Base-by-base conservation (phyloP, 2,888 invertebrate species). In the Drosophila tanythrix region DNA sequence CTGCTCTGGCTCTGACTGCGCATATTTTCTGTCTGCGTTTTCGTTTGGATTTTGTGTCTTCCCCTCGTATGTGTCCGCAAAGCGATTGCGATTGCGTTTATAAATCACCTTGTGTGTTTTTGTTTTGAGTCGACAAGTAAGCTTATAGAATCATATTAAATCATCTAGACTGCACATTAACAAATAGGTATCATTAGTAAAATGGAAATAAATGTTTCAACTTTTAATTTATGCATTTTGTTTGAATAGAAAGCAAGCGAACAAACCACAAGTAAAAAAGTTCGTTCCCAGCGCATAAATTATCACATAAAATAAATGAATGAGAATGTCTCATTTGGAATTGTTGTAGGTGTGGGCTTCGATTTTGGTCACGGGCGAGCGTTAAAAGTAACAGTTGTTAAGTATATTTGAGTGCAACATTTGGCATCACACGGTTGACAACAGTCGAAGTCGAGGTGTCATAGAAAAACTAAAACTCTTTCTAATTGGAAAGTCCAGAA, bases 161-260 rank as follows among this genome's bases (percentile, higher is more conserved):
- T 67, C 67, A 67, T 66, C 71, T 67, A 31, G 25, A 53, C 50
- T 52, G 40, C 11, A 50, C 38, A 46, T 52, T 57, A 73, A 55
- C 57, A 61, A 69, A 67, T 38, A 13, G 31, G 29, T 67, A 59
- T 51, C 21, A 58, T 59, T 64, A 67, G 60, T 72, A 76, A 40
- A 13, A 55, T 40, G 4, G 10, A 40, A 46, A 57, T 21, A 48
- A 53, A 74, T 48, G 21, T 46, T 25, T 56, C 27, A 53, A 53
- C 40, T 43, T 36, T 1, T 25, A 69, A 76, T 71, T 68, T 61
- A 70, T 76, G 60, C 61, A 64, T 29, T 36, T 40, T 35, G 65
- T 62, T 70, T 66, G 64, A 70, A 78, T 81, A 81, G 79, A 80
- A 81, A 81, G 69, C 63, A 64, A 57, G 50, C 25, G 43, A n/a